These are phyloP conservation scores for Cryptocephalus primarius DNA, from an alignment of 2,888 invertebrate species.

Conservation along the genomic window DNA sequence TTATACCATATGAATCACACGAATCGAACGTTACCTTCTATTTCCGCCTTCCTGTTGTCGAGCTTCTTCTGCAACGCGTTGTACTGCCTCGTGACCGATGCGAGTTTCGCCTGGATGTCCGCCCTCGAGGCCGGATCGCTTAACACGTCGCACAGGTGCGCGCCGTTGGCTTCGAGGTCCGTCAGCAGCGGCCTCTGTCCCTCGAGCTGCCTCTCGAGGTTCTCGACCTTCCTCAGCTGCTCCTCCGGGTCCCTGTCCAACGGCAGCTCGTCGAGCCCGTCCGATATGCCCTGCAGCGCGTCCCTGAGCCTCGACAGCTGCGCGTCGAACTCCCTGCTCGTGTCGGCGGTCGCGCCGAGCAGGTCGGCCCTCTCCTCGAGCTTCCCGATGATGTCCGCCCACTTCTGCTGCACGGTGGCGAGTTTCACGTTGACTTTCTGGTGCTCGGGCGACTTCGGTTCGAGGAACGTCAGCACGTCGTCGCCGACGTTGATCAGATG, in stretches of 20 bases:
- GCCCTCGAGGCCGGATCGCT: conserved; percentile 84
- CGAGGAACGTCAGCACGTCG: conserved; percentile 52
- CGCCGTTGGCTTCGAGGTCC: conserved; percentile 84
- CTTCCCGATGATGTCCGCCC: conserved; percentile 68
- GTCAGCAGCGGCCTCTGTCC: conserved; percentile 80
- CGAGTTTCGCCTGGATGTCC: conserved; percentile 82
- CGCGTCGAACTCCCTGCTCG: conserved; percentile 87
- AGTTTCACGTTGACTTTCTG: conserved; percentile 62
- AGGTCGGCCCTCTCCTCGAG: conserved; percentile 82
- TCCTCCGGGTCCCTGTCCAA: conserved; percentile 76
- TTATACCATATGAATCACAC: no score
- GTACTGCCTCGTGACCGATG: conserved; percentile 78
- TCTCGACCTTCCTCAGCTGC: conserved; percentile 76
- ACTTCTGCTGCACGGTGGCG: conserved; percentile 57
- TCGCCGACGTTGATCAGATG: conserved; percentile 75
- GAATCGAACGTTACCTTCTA: conserved; percentile 49
- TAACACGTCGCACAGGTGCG: conserved; percentile 72
- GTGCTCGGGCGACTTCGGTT: conserved; percentile 47
- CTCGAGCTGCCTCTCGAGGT: conserved; percentile 77
- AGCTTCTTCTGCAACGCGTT: conserved; percentile 81
- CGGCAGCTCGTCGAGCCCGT: conserved; percentile 74
- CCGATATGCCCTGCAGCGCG: conserved; percentile 78
- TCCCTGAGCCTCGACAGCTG: conserved; percentile 72
- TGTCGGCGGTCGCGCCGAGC: conserved; percentile 83
- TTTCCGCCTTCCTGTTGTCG: conserved; percentile 80